phyloP scores from a whole-genome alignment of 2,113 vertebrate genomes.

The Gallinago media region DNA sequence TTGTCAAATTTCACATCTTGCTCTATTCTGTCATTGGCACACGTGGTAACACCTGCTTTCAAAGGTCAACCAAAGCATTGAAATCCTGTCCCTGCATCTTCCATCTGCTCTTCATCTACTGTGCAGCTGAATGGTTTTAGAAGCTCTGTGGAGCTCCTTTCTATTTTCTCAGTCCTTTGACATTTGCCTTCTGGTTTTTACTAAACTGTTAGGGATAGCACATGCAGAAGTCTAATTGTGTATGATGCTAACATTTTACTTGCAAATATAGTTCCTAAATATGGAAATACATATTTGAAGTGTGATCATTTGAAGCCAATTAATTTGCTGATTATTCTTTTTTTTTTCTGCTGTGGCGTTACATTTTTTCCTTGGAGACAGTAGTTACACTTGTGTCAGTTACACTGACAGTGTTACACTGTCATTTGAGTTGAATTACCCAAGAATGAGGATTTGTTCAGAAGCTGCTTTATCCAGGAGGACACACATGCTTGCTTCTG shows the following conservation, averaged over 20 bases:
- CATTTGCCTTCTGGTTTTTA: background rate
- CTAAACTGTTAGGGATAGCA: background rate
- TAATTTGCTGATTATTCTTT: background rate
- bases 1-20: background rate
- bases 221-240: background rate
- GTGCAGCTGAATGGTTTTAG: background rate
- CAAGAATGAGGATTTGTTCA: background rate
- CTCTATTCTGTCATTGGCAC: accelerated
- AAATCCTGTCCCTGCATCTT: background rate
- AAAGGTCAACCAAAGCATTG: background rate
- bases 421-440: background rate
- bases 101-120: background rate
- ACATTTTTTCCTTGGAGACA: background rate
- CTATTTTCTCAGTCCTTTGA: background rate
- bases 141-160: background rate
- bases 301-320: background rate
- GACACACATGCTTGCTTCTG: background rate
- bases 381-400: background rate
- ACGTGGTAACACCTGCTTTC: background rate
- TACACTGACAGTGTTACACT: background rate
- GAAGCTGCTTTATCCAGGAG: background rate
- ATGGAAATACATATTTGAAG: background rate
- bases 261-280: background rate
- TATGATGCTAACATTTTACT: background rate
- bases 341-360: background rate